These are phyloP conservation scores for Hylaeus volcanicus DNA, from an alignment of 1,140 invertebrate species.

Conservation along the genomic window DNA sequence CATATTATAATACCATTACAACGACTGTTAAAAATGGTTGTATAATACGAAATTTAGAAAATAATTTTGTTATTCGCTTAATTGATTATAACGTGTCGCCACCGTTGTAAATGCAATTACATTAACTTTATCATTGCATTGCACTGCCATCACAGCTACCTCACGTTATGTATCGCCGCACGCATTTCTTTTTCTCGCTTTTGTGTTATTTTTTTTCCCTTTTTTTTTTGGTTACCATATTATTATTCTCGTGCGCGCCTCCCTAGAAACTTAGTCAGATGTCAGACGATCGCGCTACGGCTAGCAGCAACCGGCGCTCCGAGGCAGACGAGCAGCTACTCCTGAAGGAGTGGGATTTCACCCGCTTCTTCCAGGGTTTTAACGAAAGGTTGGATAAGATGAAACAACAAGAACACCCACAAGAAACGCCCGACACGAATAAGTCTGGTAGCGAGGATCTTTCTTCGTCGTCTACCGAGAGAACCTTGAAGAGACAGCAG, in stretches of 20 bases:
- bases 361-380: conserved; percentile 88
- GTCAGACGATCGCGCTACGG: conserved; percentile 71
- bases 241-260: conserved; percentile 70
- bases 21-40: too few species aligned
- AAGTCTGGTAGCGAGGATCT: conserved; percentile 63
- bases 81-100: conserved; percentile 31
- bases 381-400: conserved; percentile 78
- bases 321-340: conserved; percentile 87
- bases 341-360: conserved; percentile 91
- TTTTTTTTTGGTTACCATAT: conserved; percentile 73
- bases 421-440: conserved; percentile 43
- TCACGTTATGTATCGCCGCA: conserved; percentile 71
- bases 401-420: conserved; percentile 71
- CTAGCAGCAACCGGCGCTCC: conserved; percentile 75
- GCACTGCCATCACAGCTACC: conserved; percentile 43
- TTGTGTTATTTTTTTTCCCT: conserved; percentile 62
- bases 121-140: conserved; percentile 47
- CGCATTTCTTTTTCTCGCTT: conserved; percentile 71
- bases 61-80: background rate
- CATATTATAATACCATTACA: too few species aligned
- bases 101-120: conserved; percentile 44
- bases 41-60: background rate
- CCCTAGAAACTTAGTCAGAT: conserved; percentile 76
- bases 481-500: conserved; percentile 69
- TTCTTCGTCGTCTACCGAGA: conserved; percentile 67